Evolutionary conservation across 2,797 vertebrate genomes (phyloP).

Genomic region (Meriones psammophilus): DNA sequence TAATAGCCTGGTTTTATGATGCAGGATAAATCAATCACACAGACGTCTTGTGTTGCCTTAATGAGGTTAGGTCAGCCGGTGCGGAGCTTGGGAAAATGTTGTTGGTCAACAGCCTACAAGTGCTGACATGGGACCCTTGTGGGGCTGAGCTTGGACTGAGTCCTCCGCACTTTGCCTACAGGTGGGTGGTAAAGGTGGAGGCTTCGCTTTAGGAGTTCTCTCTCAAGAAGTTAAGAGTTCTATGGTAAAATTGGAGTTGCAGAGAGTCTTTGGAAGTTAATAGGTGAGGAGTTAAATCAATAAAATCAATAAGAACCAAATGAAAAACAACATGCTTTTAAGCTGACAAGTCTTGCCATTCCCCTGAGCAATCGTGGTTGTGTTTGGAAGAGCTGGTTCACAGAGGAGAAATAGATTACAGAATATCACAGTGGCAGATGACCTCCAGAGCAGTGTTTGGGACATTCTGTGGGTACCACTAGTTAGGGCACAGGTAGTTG

Average conservation of each 20-base stretch:
- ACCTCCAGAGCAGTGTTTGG: no score
- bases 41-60: constrained; percentile 73
- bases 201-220: not conserved
- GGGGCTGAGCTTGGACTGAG: not conserved
- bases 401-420: not conserved
- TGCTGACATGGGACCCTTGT: constrained; percentile 40
- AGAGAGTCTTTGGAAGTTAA: not conserved
- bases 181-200: constrained; percentile 1
- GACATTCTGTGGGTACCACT: fast-evolving
- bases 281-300: not conserved
- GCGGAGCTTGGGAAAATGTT: constrained; percentile 66
- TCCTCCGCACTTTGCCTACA: not conserved
- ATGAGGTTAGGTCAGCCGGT: constrained; percentile 78
- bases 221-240: constrained; percentile 20
- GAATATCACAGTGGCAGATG: not conserved
- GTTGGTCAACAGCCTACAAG: constrained; percentile 43
- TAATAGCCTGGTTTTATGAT: constrained; percentile 86
- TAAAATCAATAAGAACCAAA: not conserved
- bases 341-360: not conserved
- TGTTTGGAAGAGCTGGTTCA: not conserved
- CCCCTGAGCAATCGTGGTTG: not conserved
- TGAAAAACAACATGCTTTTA: not conserved
- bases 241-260: not conserved
- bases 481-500: not conserved
- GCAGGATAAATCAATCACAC: constrained; percentile 83